These are phyloP conservation scores for Nyctalus aviator DNA, from an alignment of 2,797 vertebrate species.

Conservation along the genomic window DNA sequence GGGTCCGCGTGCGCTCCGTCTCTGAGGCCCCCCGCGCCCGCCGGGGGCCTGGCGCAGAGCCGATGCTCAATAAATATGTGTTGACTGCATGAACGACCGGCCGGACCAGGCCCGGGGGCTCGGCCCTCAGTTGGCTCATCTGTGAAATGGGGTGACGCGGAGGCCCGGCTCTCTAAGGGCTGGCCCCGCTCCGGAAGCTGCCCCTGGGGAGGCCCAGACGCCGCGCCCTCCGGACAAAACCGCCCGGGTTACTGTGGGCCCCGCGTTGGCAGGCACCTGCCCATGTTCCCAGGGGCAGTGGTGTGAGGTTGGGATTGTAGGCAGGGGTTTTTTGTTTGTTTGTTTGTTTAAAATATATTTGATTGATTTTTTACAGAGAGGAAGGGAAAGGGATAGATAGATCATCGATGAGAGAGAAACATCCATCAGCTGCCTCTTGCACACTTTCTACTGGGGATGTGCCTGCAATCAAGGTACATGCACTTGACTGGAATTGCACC, in stretches of 20 bases:
- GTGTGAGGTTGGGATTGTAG: background rate
- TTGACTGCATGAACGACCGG: conserved; percentile 67
- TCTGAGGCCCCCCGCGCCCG: conserved; percentile 27
- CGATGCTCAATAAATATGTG: conserved; percentile 72
- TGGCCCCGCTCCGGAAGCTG: too few relatives aligned
- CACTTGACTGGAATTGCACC: too few relatives aligned
- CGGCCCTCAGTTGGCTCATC: conserved; percentile 45
- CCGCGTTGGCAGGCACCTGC: background rate
- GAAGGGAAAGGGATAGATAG: too few relatives aligned
- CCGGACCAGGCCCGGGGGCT: background rate
- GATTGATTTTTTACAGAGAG: too few relatives aligned
- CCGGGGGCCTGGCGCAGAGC: conserved; percentile 36
- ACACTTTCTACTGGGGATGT: too few relatives aligned
- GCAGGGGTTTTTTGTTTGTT: background rate
- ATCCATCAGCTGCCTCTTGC: too few relatives aligned
- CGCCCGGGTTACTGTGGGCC: fast-evolving
- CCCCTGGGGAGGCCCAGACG: background rate
- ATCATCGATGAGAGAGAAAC: too few relatives aligned
- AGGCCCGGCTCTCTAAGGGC: background rate
- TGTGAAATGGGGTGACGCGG: background rate
- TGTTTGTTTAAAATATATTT: too few relatives aligned
- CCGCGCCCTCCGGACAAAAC: background rate
- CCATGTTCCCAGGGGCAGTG: fast-evolving
- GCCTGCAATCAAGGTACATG: too few relatives aligned
- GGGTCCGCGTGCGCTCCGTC: background rate